Percentiles rank a stretch among this genome's conserved stretches.
Evolutionary conservation across 1,140 invertebrate species (phyloP).

Genomic region (Heliconius hermathena): DNA sequence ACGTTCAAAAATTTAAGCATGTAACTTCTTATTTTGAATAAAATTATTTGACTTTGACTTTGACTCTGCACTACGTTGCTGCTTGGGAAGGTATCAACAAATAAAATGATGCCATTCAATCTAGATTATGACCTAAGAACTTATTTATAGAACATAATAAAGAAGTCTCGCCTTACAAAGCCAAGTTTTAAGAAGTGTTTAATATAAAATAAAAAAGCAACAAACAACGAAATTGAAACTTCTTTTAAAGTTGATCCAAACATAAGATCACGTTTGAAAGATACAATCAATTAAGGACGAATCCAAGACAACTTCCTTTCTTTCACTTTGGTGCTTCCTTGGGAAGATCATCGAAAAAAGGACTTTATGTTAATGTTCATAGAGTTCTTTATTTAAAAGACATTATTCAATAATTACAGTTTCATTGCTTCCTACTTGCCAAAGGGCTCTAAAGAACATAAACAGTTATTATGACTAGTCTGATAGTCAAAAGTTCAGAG

Average conservation of each 20-base stretch:
- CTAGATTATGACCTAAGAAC: not conserved
- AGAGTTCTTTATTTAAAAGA: not conserved
- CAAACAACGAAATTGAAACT: not conserved
- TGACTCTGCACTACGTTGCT: no score
- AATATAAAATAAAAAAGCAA: not conserved
- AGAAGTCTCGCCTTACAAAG: not conserved
- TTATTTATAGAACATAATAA: not conserved
- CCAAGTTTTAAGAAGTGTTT: not conserved
- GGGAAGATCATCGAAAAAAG: not conserved
- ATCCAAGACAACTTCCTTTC: conserved; percentile 22
- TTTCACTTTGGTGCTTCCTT: not conserved
- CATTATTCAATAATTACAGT: conserved; percentile 19
- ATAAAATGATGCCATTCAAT: not conserved
- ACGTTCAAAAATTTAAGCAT: no score
- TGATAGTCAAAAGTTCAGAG: conserved; percentile 22
- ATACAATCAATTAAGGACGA: conserved; percentile 32
- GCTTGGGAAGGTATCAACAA: not conserved
- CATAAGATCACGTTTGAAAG: conserved; percentile 16
- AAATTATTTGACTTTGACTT: not conserved
- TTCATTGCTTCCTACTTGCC: conserved; percentile 29
- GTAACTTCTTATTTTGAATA: no score
- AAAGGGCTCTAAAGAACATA: conserved; percentile 24
- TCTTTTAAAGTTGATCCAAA: not conserved
- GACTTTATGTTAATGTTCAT: not conserved
- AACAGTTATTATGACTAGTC: conserved; percentile 30